Conservation (phyloP, 2,888 invertebrate species). For the Mythimna vitellina region DNA sequence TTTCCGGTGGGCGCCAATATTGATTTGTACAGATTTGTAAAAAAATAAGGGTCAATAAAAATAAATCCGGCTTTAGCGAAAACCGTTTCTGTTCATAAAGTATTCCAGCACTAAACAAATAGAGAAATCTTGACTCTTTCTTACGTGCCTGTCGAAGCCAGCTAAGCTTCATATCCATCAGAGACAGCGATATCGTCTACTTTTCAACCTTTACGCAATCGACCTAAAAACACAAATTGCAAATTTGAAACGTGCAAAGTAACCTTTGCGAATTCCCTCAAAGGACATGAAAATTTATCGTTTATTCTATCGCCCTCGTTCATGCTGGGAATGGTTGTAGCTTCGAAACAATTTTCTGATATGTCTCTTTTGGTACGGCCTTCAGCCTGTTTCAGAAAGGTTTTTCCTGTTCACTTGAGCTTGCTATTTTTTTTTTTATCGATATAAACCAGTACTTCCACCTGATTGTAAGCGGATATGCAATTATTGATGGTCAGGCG, state of each 20-base stretch:
- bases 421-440: too few relatives aligned
- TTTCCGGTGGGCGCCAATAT: too few relatives aligned
- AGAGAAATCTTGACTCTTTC: too few relatives aligned
- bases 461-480: too few relatives aligned
- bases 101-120: too few relatives aligned
- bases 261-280: constrained; percentile 41
- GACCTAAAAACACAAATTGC: constrained; percentile 7
- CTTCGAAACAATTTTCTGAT: constrained; percentile 1
- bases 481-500: too few relatives aligned
- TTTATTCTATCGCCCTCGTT: constrained; percentile 32
- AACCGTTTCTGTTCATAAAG: too few relatives aligned
- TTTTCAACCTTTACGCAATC: background rate
- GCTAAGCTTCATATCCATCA: background rate
- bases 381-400: background rate
- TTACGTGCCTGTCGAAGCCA: background rate
- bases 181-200: background rate
- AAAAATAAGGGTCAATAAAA: too few relatives aligned
- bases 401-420: background rate
- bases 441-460: too few relatives aligned
- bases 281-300: constrained; percentile 27
- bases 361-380: background rate
- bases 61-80: too few relatives aligned
- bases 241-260: constrained; percentile 18
- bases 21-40: too few relatives aligned
- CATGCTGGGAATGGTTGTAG: background rate